Evolutionary conservation across 2,797 vertebrate species (phyloP).

Genomic region (Momotus momota): DNA sequence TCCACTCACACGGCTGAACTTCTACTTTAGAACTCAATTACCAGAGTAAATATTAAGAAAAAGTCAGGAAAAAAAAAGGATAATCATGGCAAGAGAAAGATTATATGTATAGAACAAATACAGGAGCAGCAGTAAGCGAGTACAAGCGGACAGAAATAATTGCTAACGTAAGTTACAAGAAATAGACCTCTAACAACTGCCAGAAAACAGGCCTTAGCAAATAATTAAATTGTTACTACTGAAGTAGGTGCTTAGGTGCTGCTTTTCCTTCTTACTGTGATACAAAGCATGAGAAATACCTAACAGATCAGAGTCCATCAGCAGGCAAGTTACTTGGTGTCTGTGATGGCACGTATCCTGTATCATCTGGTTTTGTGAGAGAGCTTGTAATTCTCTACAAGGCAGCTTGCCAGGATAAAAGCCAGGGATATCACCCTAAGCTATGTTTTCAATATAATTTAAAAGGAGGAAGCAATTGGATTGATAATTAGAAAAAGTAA

Average conservation of each 20-base stretch:
- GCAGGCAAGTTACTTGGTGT: background rate
- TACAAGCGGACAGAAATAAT: background rate
- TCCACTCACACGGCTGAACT: background rate
- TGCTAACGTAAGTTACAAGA: background rate
- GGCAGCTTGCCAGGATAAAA: background rate
- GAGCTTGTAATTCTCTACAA: background rate
- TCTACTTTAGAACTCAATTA: background rate
- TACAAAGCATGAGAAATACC: background rate
- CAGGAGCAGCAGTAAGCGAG: background rate
- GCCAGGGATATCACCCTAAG: background rate
- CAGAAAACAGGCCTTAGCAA: background rate
- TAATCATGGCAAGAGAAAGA: background rate
- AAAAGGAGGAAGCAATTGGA: background rate
- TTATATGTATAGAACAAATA: background rate
- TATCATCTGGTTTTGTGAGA: background rate
- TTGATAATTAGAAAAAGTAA: background rate
- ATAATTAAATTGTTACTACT: background rate
- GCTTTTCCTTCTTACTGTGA: background rate
- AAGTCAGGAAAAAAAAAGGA: background rate
- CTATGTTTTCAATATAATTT: background rate
- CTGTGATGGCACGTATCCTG: background rate
- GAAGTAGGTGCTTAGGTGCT: background rate
- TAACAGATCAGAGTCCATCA: background rate
- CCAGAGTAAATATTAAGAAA: background rate
- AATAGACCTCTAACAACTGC: background rate